These are phyloP conservation scores for Tineola bisselliella DNA, from an alignment of 2,888 invertebrate species.

Conservation along the genomic window DNA sequence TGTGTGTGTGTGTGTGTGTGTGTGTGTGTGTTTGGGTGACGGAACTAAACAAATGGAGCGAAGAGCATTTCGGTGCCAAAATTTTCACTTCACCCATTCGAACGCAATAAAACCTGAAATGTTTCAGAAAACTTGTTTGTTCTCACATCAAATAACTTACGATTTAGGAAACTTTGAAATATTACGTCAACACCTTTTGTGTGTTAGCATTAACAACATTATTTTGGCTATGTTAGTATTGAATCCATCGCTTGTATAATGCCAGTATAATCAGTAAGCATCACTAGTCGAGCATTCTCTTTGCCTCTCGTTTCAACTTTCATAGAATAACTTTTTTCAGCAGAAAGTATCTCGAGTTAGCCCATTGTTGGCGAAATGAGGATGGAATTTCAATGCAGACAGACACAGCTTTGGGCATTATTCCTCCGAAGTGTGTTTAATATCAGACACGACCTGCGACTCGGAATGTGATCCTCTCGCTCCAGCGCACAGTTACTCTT, in stretches of 20 bases:
- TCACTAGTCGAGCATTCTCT: background rate
- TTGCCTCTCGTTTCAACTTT: background rate
- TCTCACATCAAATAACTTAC: background rate
- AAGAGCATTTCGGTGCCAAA: background rate
- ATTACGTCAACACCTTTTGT: too few relatives aligned
- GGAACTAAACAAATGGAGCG: background rate
- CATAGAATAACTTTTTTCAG: background rate
- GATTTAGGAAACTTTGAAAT: too few relatives aligned
- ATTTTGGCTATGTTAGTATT: too few relatives aligned
- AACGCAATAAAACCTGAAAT: background rate
- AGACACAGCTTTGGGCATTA: background rate
- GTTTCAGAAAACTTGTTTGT: background rate
- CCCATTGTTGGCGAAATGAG: background rate
- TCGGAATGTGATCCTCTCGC: too few relatives aligned
- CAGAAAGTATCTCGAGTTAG: background rate
- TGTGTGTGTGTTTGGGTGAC: background rate
- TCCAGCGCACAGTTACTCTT: too few relatives aligned
- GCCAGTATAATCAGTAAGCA: too few relatives aligned
- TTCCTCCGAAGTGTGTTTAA: background rate
- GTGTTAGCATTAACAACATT: too few relatives aligned
- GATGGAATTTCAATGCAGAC: constrained; percentile 1
- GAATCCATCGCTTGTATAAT: too few relatives aligned
- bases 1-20: too few relatives aligned
- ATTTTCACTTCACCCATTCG: background rate
- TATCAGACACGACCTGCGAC: background rate